Conservation (phyloP, 2,113 vertebrate species). For the Psammodynastes pulverulentus region DNA sequence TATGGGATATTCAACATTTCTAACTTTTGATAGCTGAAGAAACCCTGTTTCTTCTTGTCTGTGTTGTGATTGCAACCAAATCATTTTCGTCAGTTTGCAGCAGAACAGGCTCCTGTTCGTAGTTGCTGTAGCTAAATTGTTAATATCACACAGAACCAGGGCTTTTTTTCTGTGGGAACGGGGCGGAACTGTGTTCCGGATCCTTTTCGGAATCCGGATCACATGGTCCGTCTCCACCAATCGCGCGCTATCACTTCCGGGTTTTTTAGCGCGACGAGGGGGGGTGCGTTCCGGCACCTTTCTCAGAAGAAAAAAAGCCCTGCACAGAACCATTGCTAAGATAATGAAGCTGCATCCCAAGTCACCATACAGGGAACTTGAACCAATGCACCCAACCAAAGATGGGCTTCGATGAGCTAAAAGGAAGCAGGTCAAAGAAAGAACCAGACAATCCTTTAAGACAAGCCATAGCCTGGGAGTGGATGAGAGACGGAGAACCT, state of each 20-base stretch:
- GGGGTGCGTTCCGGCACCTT: too few species aligned
- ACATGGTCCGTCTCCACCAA: too few species aligned
- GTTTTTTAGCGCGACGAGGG: too few species aligned
- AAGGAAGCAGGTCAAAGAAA: background rate
- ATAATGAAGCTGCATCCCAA: slow-evolving; percentile 68
- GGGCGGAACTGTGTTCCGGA: too few species aligned
- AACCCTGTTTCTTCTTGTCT: slow-evolving; percentile 19
- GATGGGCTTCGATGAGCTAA: background rate
- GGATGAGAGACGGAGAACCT: background rate
- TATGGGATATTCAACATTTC: background rate
- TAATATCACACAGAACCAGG: slow-evolving; percentile 79
- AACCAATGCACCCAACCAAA: slow-evolving; percentile 47
- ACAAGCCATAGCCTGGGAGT: background rate
- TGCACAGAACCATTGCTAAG: slow-evolving; percentile 76
- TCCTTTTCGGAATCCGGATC: too few species aligned
- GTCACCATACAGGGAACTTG: slow-evolving; percentile 65
- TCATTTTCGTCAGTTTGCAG: slow-evolving; percentile 68
- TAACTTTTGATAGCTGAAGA: slow-evolving; percentile 41
- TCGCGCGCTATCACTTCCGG: too few species aligned
- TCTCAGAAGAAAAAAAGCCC: too few species aligned
- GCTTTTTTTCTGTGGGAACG: too few species aligned
- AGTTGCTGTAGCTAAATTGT: slow-evolving; percentile 73
- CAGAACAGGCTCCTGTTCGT: slow-evolving; percentile 71
- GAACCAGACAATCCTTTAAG: background rate
- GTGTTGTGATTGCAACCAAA: slow-evolving; percentile 63